Percentiles rank a stretch among this genome's conserved stretches.
Conservation (phyloP, 2,797 vertebrate species). For the Galagoides demidoff region DNA sequence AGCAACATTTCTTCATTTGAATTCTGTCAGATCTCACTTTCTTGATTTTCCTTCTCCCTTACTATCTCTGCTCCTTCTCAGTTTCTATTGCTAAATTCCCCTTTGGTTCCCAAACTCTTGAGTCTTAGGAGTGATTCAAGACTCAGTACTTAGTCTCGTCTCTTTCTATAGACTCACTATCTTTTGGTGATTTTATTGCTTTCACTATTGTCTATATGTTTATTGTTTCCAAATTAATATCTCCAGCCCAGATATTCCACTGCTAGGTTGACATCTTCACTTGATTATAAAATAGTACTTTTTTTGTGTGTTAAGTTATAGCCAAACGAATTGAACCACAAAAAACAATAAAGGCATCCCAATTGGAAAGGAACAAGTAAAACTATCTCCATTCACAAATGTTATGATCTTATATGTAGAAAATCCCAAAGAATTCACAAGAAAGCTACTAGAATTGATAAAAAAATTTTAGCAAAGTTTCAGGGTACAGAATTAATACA, state of each 20-base stretch:
- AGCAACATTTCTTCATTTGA: not conserved
- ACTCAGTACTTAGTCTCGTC: not conserved
- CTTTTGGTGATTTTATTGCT: not conserved
- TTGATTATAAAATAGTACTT: constrained; percentile 20
- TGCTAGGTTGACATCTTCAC: not conserved
- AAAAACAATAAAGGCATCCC: not conserved
- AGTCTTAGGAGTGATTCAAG: not conserved
- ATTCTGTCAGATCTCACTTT: not conserved
- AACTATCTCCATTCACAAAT: not conserved
- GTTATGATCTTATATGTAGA: not conserved
- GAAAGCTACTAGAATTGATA: not conserved
- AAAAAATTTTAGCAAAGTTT: not conserved
- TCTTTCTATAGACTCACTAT: not conserved
- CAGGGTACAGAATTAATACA: not conserved
- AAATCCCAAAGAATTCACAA: not conserved
- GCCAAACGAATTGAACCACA: not conserved
- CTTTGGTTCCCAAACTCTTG: not conserved
- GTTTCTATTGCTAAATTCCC: not conserved
- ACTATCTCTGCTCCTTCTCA: not conserved
- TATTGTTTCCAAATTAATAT: not conserved
- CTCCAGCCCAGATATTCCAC: not conserved
- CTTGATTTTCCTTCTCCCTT: not conserved
- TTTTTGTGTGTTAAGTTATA: not conserved
- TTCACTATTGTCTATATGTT: not conserved
- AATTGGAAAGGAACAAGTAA: not conserved